Conservation (phyloP, 2,888 invertebrate species). For the Lasioglossum malachurum region DNA sequence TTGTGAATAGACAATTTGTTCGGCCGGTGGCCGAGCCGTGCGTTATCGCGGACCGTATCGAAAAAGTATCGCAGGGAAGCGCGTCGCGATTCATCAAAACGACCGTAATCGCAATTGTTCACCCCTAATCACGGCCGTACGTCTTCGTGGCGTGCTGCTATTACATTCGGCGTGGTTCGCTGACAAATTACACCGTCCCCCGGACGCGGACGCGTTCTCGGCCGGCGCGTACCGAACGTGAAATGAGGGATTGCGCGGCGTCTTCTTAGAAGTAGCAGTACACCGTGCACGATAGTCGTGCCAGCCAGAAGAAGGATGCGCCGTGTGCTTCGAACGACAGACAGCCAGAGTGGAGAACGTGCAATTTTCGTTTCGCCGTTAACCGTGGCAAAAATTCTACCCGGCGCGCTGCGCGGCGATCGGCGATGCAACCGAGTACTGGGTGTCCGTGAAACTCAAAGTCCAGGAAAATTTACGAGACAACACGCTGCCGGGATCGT, state of each 20-base stretch:
- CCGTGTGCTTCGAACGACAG: conserved; percentile 11
- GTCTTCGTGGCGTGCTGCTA: conserved; percentile 46
- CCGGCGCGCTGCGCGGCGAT: conserved; percentile 26
- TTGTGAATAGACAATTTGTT: neutral
- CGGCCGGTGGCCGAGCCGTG: neutral
- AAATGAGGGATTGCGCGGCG: conserved; percentile 48
- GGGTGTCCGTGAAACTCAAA: neutral
- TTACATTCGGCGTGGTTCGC: conserved; percentile 46
- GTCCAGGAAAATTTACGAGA: no score
- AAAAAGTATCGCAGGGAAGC: neutral
- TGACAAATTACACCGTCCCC: conserved; percentile 47
- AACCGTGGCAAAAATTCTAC: conserved; percentile 40
- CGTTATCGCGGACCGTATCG: neutral
- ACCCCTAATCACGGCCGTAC: conserved; percentile 46
- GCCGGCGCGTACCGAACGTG: conserved; percentile 27
- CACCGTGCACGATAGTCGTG: neutral
- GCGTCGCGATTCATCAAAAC: conserved; percentile 35
- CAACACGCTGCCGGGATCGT: no score
- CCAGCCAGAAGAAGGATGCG: neutral
- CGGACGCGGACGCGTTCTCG: conserved; percentile 39
- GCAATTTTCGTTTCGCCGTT: conserved; percentile 56
- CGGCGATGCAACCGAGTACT: conserved; percentile 19
- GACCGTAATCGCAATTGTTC: conserved; percentile 48
- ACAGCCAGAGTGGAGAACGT: conserved; percentile 35
- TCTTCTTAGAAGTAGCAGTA: conserved; percentile 37